Base-by-base conservation (phyloP, 2,888 invertebrate species). In the Pterostichus niger region DNA sequence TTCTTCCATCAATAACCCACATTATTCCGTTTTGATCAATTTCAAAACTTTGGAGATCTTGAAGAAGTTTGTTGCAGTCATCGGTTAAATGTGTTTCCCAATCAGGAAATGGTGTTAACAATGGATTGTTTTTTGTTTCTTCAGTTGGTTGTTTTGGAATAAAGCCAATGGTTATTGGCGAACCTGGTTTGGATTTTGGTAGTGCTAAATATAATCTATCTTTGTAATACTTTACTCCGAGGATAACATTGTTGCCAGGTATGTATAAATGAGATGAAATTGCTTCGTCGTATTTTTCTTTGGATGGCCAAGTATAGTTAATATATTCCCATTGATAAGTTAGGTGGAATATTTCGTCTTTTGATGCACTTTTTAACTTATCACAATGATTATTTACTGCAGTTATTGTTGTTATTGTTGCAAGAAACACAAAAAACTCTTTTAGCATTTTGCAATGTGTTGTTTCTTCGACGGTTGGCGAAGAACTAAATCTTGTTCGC, bases 31-130 rank as follows among this genome's bases (percentile, higher is more conserved):
- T 91, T 2, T 92, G 92, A 88, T 95, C 95, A 80, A 95, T 93
- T 87, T 95, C 95, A 88, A 95, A 91, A 85, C 93, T 93, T 87
- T 95, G 94, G 15, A 95, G 94, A 86, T 93, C 94, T 87, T 95
- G 95, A 76, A 96, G 90, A 2, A 93, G 92, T 6, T 89, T 88
- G 88, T 95, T 95, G 86, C 85, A 84, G 49, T 93, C 91, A 0
- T 93, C 94, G 73, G 93, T 85, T 40, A 89, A 89, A 87, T 95
- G 95, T 89, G 92, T 91, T 9, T 90, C 91, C 95, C 95, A 95
- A 86, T 91, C 93, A 84, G 95, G 95, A 89, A 93, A 95, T 4
- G 95, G 94, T 73, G 91, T 91, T 54, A 95, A 88, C 83, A 91
- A 90, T 31, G 92, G 92, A 84, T 93, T 91, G 52, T 91, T 91